Evolutionary conservation across 1,140 invertebrate species (phyloP), one percentile per base, ranked within the genome.

Genomic region (Macrotrachela quadricornifera): DNA sequence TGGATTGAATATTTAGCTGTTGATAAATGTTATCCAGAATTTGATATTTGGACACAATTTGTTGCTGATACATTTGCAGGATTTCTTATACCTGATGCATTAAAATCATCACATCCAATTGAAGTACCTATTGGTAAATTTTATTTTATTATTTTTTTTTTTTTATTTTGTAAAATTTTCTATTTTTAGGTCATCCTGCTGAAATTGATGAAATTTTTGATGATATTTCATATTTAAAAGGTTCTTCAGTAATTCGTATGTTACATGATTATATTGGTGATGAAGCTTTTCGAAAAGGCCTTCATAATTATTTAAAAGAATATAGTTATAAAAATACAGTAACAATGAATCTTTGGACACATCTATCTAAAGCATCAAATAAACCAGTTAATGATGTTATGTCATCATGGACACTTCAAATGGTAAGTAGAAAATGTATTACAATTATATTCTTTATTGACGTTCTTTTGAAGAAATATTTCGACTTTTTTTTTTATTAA

Each of bases 191-290:
- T 18, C 62, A 64, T 44, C 68, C 68, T 1, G 57, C 60, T 51
- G 68, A 70, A 56, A 62, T 71, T 21, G 68, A 71, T 58, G 68
- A 71, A 55, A 70, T 71, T 49, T 70, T 70, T 61, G 72, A 74
- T 62, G 61, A 62, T 16, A 73, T 74, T 50, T 73, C 72, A 10
- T 74, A 74, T 59, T 65, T 67, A 54, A 74, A 74, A 57, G 71
- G 73, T 15, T 68, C 71, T 0, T 85, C 84, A 39, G 80, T 96
- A 1, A 94, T 96, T 48, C 75, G 88, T 59, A 97, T 97, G 92
- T 71, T 97, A 41, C 85, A 92, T 65, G 78, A 81, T 61, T 95
- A 88, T 61, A 83, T 99, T 61, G 90, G 90, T 11, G 85, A 91
- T 58, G 59, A 54, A 10, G 81, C 84, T 66, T 97, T 96, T 65